phyloP scores from a whole-genome alignment of 1,140 invertebrate genomes.

The Drosophila rufa region DNA sequence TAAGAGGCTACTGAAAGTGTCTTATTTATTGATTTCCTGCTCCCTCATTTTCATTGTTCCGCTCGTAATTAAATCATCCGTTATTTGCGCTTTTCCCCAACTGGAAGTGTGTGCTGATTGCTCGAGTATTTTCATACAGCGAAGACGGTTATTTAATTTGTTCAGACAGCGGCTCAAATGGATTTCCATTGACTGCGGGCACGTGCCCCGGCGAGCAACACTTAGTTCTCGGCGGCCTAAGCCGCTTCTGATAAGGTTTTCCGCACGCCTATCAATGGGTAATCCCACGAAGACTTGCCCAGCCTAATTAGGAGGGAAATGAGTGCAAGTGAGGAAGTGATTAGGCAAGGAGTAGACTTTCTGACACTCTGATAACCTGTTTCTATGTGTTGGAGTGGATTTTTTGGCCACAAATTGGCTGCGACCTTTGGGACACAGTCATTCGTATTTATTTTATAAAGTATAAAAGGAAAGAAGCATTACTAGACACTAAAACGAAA shows the following conservation, averaged over 20 bases:
- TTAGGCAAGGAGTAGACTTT: slow-evolving; percentile 3
- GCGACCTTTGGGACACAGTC: neutral
- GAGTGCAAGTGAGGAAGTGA: slow-evolving; percentile 1
- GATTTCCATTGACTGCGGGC: slow-evolving; percentile 5
- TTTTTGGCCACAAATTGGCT: neutral
- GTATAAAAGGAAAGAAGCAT: neutral
- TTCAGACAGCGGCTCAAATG: slow-evolving; percentile 24
- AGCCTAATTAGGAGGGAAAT: slow-evolving; percentile 26
- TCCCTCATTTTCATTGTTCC: neutral
- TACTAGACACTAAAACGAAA: too few species aligned
- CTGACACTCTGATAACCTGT: slow-evolving; percentile 9
- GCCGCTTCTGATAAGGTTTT: slow-evolving; percentile 25
- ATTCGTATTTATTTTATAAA: neutral
- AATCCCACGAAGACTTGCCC: slow-evolving; percentile 27
- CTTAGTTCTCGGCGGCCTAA: neutral
- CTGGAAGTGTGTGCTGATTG: slow-evolving; percentile 12
- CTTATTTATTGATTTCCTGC: slow-evolving; percentile 1
- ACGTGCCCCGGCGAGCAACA: slow-evolving; percentile 4
- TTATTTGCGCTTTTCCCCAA: slow-evolving; percentile 6
- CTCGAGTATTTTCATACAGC: neutral
- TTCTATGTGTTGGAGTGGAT: too few species aligned
- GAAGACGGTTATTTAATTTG: slow-evolving; percentile 43
- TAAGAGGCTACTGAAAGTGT: neutral
- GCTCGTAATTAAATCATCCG: slow-evolving; percentile 3
- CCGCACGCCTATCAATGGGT: slow-evolving; percentile 34